Evolutionary conservation across 2,113 vertebrate genomes (phyloP).

Genomic region (Cyprinodon brontotheroides): DNA sequence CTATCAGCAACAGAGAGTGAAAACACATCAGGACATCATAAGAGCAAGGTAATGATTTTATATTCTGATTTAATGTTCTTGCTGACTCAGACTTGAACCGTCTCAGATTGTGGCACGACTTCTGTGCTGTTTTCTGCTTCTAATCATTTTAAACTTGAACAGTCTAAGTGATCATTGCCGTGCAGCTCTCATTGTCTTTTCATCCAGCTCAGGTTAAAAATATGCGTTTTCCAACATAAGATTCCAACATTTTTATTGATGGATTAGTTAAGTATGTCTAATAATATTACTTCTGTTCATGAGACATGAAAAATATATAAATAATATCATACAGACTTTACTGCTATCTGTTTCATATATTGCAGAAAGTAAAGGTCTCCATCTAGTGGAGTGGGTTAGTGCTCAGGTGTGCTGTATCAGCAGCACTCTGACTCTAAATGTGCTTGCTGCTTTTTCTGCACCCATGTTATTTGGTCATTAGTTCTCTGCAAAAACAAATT

Average conservation of each 20-base stretch:
- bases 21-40: background rate
- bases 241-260: background rate
- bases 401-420: slow-evolving; percentile 78
- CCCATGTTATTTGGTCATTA: slow-evolving; percentile 55
- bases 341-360: slow-evolving; percentile 27
- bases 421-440: slow-evolving; percentile 54
- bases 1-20: background rate
- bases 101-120: slow-evolving; percentile 13
- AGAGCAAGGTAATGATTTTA: background rate
- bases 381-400: slow-evolving; percentile 43
- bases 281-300: background rate
- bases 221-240: background rate
- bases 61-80: slow-evolving; percentile 10
- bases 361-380: slow-evolving; percentile 54
- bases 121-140: slow-evolving; percentile 21
- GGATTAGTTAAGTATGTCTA: background rate
- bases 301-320: background rate
- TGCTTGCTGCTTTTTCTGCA: slow-evolving; percentile 35
- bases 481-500: slow-evolving; percentile 38
- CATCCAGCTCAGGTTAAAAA: slow-evolving; percentile 2
- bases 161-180: slow-evolving; percentile 19
- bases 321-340: slow-evolving; percentile 10
- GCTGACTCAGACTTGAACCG: slow-evolving; percentile 42
- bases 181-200: slow-evolving; percentile 5
- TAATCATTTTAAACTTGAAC: slow-evolving; percentile 38